Evolutionary conservation across 2,888 invertebrate species (phyloP), one percentile per base, ranked within the genome.

Genomic region (Xanthorhoe spadicearia): DNA sequence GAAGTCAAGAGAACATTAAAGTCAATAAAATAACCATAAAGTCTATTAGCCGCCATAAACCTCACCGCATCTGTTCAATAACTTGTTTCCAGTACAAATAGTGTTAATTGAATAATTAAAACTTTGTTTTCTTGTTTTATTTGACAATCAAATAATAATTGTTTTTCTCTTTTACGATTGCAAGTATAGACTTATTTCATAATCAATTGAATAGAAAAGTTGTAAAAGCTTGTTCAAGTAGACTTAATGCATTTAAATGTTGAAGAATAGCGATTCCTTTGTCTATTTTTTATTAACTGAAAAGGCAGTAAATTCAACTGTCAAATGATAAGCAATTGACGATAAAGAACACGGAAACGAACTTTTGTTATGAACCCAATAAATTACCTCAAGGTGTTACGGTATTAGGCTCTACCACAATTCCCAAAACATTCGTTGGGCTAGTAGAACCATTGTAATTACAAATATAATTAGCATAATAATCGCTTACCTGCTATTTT

Each of bases 21-120:
- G 91, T 92, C 92, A 93, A 93, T 93, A 92, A 92, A 93, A 92
- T 90, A 88, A 83, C 90, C 84, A 92, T 93, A 92, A 92, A 91
- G 83, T 87, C 91, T 92, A 93, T 92, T 92, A 91, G 88, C 83
- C 83, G 80, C 89, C 91, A 91, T 92, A 92, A 92, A 89, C 85
- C 86, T 87, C 88, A 89, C 90, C 89, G 82, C 92, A 90, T 90
- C 92, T 92, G 92, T 81, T 79, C 89, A 87, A 87, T 88, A 88
- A 86, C 87, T 89, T 82, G 90, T 88, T 91, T 85, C 81, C 83
- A 85, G 84, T 84, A 88, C 87, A 87, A 89, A 89, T 84, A 88
- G 74, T 85, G 82, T 70, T 88, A 88, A 87, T 88, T 84, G 85
- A 87, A 84, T 83, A 82, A 87, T 87, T 86, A 83, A 78, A 81